Evolutionary conservation across 2,797 vertebrate species (phyloP).

Genomic region (Helarctos malayanus): DNA sequence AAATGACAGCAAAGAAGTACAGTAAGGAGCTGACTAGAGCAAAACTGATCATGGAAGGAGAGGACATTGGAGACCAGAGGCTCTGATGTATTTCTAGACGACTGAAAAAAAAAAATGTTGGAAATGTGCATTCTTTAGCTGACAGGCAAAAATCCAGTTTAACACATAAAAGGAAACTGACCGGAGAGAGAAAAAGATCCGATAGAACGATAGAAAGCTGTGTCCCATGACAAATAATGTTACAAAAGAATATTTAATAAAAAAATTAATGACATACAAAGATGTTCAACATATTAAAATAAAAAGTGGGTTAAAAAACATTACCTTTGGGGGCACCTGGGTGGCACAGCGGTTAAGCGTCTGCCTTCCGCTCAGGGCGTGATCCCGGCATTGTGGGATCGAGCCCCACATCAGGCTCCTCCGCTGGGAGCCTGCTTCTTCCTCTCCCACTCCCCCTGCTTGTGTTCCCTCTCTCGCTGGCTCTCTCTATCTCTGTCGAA

Average conservation of each 20-base stretch:
- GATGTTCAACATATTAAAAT: background rate
- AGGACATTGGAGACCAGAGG: background rate
- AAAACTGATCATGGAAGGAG: background rate
- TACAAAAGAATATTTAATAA: background rate
- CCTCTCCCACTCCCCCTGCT: too few relatives aligned
- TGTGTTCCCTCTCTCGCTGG: too few relatives aligned
- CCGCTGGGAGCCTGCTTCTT: too few relatives aligned
- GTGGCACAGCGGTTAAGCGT: too few relatives aligned
- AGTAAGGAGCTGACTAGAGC: background rate
- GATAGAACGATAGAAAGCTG: background rate
- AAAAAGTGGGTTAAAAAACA: background rate
- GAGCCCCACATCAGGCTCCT: too few relatives aligned
- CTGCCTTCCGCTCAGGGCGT: too few relatives aligned
- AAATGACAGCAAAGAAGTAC: background rate
- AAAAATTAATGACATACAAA: background rate
- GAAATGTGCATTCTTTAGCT: background rate
- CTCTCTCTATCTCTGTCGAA: too few relatives aligned
- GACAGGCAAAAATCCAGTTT: background rate
- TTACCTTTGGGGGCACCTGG: background rate
- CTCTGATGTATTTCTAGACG: constrained; percentile 31
- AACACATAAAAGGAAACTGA: background rate
- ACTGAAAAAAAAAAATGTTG: background rate
- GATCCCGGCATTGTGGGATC: too few relatives aligned
- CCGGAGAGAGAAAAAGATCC: background rate
- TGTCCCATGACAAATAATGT: background rate